Evolutionary conservation across 2,888 invertebrate species (phyloP).

Genomic region (Aspidiotus rigidus): DNA sequence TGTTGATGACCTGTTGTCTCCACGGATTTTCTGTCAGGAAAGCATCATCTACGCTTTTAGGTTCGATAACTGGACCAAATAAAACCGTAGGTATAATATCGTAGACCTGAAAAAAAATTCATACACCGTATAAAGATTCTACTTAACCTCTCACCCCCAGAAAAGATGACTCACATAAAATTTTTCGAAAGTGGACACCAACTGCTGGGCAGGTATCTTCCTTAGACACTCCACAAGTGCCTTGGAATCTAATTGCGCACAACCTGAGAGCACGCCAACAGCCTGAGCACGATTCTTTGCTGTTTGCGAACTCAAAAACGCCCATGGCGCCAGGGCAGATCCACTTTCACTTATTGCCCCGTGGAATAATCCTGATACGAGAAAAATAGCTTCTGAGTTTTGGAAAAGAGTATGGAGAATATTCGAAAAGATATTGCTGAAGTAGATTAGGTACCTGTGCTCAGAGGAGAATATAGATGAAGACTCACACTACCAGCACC

Average conservation of each 20-base stretch:
- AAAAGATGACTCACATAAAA: not conserved
- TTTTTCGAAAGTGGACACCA: not conserved
- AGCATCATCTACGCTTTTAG: not conserved
- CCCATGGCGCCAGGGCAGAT: not conserved
- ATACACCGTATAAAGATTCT: too few relatives aligned
- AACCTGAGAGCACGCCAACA: not conserved
- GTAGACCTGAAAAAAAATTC: not conserved
- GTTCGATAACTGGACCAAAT: not conserved
- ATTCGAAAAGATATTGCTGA: too few relatives aligned
- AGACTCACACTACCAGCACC: too few relatives aligned
- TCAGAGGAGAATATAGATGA: too few relatives aligned
- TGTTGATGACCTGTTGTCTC: not conserved
- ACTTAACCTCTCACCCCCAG: too few relatives aligned
- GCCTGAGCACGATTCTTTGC: not conserved
- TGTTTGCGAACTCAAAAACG: not conserved
- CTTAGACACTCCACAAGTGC: constrained; percentile 2
- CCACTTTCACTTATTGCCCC: constrained; percentile 5
- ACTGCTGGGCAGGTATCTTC: constrained; percentile 4
- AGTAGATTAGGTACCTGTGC: too few relatives aligned
- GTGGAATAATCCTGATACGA: constrained; percentile 5
- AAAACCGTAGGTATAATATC: not conserved
- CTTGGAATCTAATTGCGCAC: not conserved
- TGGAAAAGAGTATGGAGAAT: too few relatives aligned
- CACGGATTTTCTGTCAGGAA: not conserved
- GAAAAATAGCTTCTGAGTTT: too few relatives aligned